Evolutionary conservation across 2,888 invertebrate species (phyloP), one percentile per base, ranked within the genome.

Genomic region (Pandemis corylana): DNA sequence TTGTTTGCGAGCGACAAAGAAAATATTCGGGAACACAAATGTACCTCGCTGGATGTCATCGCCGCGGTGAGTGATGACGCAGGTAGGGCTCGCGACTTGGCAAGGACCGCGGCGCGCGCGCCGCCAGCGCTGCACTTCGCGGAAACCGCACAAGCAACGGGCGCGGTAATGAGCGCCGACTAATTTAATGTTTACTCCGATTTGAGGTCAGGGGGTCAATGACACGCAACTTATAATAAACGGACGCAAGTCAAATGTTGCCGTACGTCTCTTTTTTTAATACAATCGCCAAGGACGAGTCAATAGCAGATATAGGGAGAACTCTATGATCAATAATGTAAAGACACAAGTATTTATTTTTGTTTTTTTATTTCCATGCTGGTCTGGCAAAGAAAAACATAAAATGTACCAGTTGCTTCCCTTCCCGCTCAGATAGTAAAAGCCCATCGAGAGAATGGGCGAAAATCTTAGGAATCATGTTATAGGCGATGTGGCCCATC

Each of bases 151-250:
- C 36, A 10, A 62, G 70, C 66, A 67, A 46, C 70, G 62, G 46
- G 67, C 53, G 20, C 70, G 20, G 42, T 71, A 67, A 67, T 75
- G 66, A 70, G 64, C 59, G 44, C 15, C 64, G 62, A 65, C 53
- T 67, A 46, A 75, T 71, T 75, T 71, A 62, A 67, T 70, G 70
- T 69, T 62, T 49, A 65, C 70, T 62, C 61, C 42, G 69, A 70
- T 75, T 75, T 75, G 62, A 62, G 75, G 71, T 67, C 69, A 76
- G 12, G 13, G 41, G 76, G 72, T 73, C 76, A 76, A 76, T 67
- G 73, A 73, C 76, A 70, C 49, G 53, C 49, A 20, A 44, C 28
- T 51, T 51, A 66, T 46, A 53, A 66, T 42, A 10, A 15, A 41
- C 7, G 5, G 5, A 61, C n/a, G 42, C 44, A 15, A 56, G 28